Base-by-base conservation (phyloP, 2,888 invertebrate genomes). In the Sericinus montela region DNA sequence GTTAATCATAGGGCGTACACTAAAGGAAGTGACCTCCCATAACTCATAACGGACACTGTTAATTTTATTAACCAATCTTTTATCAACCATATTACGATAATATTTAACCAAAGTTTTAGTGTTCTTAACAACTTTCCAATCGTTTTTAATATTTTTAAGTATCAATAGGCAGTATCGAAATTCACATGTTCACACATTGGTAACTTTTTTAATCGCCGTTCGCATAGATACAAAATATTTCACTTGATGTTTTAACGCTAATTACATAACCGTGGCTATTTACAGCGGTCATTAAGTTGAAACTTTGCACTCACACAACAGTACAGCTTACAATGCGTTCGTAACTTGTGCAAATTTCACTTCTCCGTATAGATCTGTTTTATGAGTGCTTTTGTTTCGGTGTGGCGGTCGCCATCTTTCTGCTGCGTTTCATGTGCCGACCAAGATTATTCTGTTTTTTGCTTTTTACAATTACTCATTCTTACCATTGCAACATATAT, bases 261-360 rank as follows among this genome's bases (percentile, higher is more conserved):
- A 39, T 49, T 49, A 40, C 39, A 29, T 40, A 45, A 49, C 35
- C 34, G 44, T 49, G 16, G 10, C 35, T 9, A 25, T 44, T 44
- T 44, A 44, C 49, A 16, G 40, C n/a, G 38, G 29, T 35, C 44
- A 49, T 49, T 49, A 49, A 49, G 35, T n/a, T 40, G 40, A 49
- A 49, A 45, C 44, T 40, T 45, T 45, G 49, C 49, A 40, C 49
- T 47, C 39, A 30, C 5, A 11, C 25, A 30, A 39, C 28, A 19
- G n/a, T n/a, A 9, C 5, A 30, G 9, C 40, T 19, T 30, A 42
- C 48, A 42, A 44, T 23, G 35, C 44, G 30, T 42, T 47, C 40
- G 45, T 54, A 42, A 56, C 45, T 62, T 76, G 82, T 73, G 84
- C 84, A 82, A 85, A 86, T 81, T 79, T 85, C 79, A 81, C 81